Conservation (phyloP, 2,113 vertebrate genomes). For the Herpetotheres cachinnans region DNA sequence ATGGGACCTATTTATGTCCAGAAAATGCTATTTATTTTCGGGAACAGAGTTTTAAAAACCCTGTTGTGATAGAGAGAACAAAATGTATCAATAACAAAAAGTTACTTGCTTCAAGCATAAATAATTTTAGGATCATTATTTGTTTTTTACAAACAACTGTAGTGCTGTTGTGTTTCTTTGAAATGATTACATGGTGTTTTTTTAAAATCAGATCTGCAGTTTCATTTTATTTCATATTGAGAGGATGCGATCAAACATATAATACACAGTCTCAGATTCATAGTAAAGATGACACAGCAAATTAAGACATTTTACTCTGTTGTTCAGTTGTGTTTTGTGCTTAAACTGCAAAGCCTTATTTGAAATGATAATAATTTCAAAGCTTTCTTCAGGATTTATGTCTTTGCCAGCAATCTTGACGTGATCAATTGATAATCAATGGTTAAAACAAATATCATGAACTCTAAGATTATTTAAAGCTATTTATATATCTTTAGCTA, state of each 20-base stretch:
- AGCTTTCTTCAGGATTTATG: conserved; percentile 2
- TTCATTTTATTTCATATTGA: neutral
- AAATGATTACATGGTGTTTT: neutral
- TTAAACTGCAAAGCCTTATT: neutral
- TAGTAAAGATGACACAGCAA: neutral
- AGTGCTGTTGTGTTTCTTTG: neutral
- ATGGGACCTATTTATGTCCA: neutral
- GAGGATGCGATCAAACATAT: neutral
- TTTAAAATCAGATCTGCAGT: neutral
- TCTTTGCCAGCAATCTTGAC: neutral
- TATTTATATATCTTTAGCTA: neutral
- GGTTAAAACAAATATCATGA: neutral
- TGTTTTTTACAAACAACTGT: neutral
- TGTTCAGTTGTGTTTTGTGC: neutral
- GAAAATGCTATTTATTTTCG: neutral
- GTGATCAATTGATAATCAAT: conserved; percentile 9
- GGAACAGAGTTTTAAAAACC: neutral
- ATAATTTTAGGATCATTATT: neutral
- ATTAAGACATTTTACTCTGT: neutral
- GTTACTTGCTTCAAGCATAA: neutral
- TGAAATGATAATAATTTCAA: neutral
- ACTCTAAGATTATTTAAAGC: neutral
- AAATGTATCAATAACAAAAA: neutral
- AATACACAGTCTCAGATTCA: neutral
- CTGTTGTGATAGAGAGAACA: neutral